Conservation (phyloP, 2,888 invertebrate genomes). For the Drosophila suboccidentalis region DNA sequence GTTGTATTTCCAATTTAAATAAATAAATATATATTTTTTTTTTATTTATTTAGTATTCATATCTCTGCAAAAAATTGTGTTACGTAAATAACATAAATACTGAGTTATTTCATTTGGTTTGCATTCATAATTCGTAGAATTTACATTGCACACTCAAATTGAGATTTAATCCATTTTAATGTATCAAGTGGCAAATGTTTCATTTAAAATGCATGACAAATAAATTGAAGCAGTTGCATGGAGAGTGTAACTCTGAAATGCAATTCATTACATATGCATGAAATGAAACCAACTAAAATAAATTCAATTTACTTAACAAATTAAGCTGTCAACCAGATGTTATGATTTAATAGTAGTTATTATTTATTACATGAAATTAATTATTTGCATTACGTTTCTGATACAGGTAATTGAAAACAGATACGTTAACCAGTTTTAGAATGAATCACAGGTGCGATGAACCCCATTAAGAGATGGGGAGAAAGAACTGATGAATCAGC, state of each 20-base stretch:
- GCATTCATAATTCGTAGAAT: constrained; percentile 6
- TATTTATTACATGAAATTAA: constrained; percentile 6
- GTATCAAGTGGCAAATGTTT: neutral
- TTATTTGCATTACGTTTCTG: neutral
- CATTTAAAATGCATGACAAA: constrained; percentile 5
- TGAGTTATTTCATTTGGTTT: neutral
- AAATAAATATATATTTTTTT: neutral
- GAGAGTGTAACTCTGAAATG: neutral
- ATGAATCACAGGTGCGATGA: constrained; percentile 27
- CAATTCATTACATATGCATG: constrained; percentile 6
- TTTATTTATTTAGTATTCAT: no score
- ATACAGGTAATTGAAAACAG: neutral
- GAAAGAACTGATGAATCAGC: constrained; percentile 21
- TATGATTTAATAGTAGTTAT: constrained; percentile 11
- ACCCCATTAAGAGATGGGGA: constrained; percentile 6
- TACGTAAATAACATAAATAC: no score
- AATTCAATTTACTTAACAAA: constrained; percentile 2
- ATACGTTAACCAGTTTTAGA: constrained; percentile 14
- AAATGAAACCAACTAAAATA: neutral
- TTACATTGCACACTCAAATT: constrained; percentile 5
- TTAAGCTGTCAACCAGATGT: constrained; percentile 9
- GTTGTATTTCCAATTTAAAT: neutral
- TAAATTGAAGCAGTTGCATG: neutral
- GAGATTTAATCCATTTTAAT: constrained; percentile 3
- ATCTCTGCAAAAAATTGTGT: no score